A percentile compares a stretch with the other conserved stretches of the same genome.
Evolutionary conservation across 2,797 vertebrate genomes (phyloP).

Genomic region (Ficedula albicollis): DNA sequence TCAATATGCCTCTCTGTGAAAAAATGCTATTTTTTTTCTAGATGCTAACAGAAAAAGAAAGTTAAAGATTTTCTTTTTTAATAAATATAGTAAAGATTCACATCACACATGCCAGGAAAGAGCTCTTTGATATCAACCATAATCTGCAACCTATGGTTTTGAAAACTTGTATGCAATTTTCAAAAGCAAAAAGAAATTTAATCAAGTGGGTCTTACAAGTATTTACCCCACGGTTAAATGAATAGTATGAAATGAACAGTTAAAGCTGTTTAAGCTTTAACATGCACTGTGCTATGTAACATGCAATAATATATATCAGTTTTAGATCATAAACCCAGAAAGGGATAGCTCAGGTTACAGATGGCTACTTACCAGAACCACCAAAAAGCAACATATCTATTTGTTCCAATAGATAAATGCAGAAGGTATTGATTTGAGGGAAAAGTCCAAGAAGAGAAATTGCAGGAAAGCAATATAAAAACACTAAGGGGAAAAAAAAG

Average conservation of each 20-base stretch:
- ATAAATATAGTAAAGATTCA: background rate
- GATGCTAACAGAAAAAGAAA: background rate
- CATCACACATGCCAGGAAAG: background rate
- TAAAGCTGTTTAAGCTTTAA: background rate
- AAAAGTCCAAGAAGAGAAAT: constrained; percentile 95
- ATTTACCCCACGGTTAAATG: background rate
- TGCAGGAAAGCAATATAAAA: constrained; percentile 93
- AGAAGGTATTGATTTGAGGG: constrained; percentile 97
- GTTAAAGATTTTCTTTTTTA: background rate
- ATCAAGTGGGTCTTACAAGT: background rate
- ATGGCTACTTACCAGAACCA: constrained; percentile 86
- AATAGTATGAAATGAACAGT: too few species aligned
- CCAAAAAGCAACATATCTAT: constrained; percentile 94
- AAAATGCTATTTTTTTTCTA: background rate
- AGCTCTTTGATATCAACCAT: background rate
- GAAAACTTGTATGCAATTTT: background rate
- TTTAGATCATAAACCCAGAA: background rate
- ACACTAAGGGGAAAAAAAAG: constrained; percentile 74
- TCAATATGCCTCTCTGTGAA: background rate
- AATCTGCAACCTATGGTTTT: background rate
- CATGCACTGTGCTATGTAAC: background rate
- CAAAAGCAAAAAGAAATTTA: background rate
- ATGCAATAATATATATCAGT: background rate
- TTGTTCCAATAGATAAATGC: constrained; percentile 93
- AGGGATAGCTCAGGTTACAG: background rate